These are phyloP conservation scores for Coluber constrictor DNA, from an alignment of 2,797 vertebrate species.

Conservation along the genomic window DNA sequence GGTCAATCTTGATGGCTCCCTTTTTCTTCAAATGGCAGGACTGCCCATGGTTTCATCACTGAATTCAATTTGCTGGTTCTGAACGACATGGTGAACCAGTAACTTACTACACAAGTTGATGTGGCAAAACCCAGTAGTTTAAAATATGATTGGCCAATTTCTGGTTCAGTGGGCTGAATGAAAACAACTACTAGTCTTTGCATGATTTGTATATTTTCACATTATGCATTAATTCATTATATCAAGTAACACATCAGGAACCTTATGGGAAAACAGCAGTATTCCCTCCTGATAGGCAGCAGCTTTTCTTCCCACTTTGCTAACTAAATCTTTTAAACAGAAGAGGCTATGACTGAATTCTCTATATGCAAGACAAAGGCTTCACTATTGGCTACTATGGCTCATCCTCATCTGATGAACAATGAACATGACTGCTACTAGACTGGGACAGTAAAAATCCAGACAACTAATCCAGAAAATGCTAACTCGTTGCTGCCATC, in stretches of 20 bases:
- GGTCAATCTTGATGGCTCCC: background rate
- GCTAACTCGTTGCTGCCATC: background rate
- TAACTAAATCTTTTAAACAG: background rate
- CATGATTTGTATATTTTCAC: background rate
- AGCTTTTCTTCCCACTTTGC: background rate
- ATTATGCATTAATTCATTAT: background rate
- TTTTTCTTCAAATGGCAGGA: background rate
- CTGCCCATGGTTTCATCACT: background rate
- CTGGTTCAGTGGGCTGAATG: background rate
- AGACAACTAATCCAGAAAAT: background rate
- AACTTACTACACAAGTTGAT: background rate
- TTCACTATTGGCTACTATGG: background rate
- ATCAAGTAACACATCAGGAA: background rate
- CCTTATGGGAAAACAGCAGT: background rate
- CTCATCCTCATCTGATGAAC: background rate
- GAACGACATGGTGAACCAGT: background rate
- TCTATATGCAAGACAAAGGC: background rate
- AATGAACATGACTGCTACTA: background rate
- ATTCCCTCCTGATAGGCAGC: background rate
- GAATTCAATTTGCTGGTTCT: background rate
- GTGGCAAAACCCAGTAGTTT: background rate
- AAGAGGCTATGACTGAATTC: background rate
- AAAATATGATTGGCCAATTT: background rate
- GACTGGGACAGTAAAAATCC: background rate
- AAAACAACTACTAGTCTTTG: background rate